Base-by-base conservation (phyloP, 2,797 vertebrate genomes). In the Eulemur mongoz region DNA sequence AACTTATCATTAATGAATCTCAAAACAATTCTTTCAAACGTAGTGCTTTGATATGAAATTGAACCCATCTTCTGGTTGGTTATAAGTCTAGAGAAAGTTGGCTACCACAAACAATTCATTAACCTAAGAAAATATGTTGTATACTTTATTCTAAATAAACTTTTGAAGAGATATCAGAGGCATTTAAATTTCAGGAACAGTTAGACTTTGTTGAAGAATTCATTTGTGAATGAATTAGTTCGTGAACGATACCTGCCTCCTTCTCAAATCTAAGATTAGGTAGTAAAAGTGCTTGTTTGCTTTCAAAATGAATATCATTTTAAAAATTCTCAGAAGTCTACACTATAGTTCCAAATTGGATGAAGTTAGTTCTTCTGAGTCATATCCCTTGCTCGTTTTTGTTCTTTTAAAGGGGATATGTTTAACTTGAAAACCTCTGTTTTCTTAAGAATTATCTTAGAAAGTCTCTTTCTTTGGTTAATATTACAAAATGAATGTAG, bases 261-360 rank as follows among this genome's bases (percentile, higher is more conserved):
- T 87, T 80, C 20, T 76, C 25, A 93, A 43, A 48, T 83, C 63
- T 93, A 35, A 91, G 70, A 45, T 73, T 78, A 73, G 30, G 35
- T 88, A 3, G 20, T 79, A 73, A 57, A 72, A 93, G 27, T 25
- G 83, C 48, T 83, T 86, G 22, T n/a, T 93, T 87, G 50, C 40
- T 95, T 91, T 93, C 45, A 83, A 43, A 93, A 10, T 91, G 38
- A 82, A 11, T 75, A 67, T 20, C n/a, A 87, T 95, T 93, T 61
- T 1, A 57, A 82, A 63, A 91, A 57, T 59, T 72, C 15, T 43
- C 76, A 8, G 20, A 93, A 79, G 20, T 79, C 70, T 72, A 38
- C 6, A 32, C 10, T 45, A 0, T 88, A n/a, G 13, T 94, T 94
- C 30, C 93, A 48, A 35, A 57, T 91, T 72, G 5, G 30, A 79